Percentiles rank a stretch among this genome's conserved stretches.
Evolutionary conservation across 2,797 vertebrate species (phyloP).

Genomic region (Hapalemur alaotrensis): DNA sequence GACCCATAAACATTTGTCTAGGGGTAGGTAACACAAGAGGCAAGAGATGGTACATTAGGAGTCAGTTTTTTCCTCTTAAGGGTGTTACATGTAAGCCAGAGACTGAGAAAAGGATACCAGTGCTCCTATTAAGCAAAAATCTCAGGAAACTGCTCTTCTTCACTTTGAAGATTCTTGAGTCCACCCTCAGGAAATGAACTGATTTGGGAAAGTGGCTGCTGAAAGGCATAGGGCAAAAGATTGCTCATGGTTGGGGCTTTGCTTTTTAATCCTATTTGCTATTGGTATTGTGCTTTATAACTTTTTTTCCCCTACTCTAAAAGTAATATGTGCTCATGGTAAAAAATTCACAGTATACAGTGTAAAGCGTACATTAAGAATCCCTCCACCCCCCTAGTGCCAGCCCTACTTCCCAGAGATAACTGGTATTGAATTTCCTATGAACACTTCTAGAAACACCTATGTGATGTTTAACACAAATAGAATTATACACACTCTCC

Average conservation of each 20-base stretch:
- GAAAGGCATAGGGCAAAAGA: neutral
- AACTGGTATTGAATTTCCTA: neutral
- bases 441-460: neutral
- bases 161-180: neutral
- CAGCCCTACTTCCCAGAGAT: neutral
- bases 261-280: neutral
- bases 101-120: neutral
- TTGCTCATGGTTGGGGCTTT: neutral
- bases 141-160: neutral
- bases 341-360: neutral
- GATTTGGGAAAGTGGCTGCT: neutral
- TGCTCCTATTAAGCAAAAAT: neutral
- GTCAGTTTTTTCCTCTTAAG: neutral
- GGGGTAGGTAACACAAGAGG: conserved; percentile 90
- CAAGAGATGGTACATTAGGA: conserved; percentile 88
- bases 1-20: conserved; percentile 99
- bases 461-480: neutral
- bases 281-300: neutral
- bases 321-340: neutral
- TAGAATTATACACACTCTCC: neutral
- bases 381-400: neutral
- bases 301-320: neutral
- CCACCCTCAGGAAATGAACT: neutral
- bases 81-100: neutral
- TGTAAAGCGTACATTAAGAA: neutral